Evolutionary conservation across 2,888 invertebrate genomes (phyloP), one percentile per base, ranked within the genome.

Genomic region (Cephus nigrinus): DNA sequence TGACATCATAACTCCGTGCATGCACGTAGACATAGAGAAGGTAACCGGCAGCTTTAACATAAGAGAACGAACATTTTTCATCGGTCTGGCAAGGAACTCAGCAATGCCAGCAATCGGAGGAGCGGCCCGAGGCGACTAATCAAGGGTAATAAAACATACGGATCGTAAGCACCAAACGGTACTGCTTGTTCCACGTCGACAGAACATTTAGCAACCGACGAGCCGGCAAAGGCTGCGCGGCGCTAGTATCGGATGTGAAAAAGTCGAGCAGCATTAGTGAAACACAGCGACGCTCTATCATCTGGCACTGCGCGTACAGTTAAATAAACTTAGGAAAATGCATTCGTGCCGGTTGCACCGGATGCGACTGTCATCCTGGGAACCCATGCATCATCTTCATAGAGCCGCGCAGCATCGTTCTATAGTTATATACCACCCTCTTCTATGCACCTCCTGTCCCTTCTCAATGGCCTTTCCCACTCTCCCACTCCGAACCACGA

Each of bases 371-470:
- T 87, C 87, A 85, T 82, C 84, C 83, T 80, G 82, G 80, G 80
- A 83, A 83, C 84, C 86, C 86, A 85, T 87, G 86, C 87, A 84
- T 87, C 87, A 87, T 87, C 86, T 84, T 86, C 84, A 33, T 71
- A 32, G 71, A 33, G 31, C 32, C 12, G 15, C 12, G 71, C 12
- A 31, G 9, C 55, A 23, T 55, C 55, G 23, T 15, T 55, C 55
- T 55, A 31, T 23, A 33, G 71, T 4, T 71, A 71, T 9, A 23
- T 69, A 75, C 78, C 74, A 32, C 75, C 80, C 73, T 35, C 40
- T 71, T 75, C 76, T 79, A 79, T 78, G 68, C 72, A 34, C 75
- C 34, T 74, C 73, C 75, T 82, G 75, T 76, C 69, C 78, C 69
- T 55, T 34, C 73, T 35, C 40, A 23, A 55, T 15, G 55, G 55